Conservation (phyloP, 2,113 vertebrate genomes). For the Patagioenas fasciata region DNA sequence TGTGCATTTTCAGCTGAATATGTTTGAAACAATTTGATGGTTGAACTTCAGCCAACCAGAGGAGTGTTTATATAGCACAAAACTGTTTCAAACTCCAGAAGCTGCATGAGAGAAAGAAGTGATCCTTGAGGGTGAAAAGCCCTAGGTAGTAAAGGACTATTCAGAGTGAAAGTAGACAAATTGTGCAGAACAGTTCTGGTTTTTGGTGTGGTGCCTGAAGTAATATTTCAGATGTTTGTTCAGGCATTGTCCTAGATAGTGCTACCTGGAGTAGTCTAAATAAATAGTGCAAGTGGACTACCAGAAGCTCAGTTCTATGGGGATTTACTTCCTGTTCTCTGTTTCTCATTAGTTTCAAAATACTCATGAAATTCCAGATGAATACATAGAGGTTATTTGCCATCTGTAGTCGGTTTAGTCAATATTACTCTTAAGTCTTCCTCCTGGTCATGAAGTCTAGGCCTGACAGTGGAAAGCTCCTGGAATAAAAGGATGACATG, state of each 20-base stretch:
- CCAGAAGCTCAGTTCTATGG: not conserved
- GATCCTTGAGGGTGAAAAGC: not conserved
- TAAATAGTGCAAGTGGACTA: not conserved
- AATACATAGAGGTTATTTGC: not conserved
- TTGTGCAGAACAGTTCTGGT: not conserved
- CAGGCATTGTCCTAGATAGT: not conserved
- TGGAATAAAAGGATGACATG: not conserved
- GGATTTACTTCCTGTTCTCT: not conserved
- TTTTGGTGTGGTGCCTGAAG: not conserved
- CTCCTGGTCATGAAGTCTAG: not conserved
- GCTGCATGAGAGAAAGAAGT: not conserved
- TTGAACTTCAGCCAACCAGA: not conserved
- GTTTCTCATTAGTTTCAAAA: not conserved
- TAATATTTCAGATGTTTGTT: not conserved
- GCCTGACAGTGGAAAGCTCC: not conserved
- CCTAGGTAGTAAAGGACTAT: not conserved
- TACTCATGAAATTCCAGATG: not conserved
- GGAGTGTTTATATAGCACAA: not conserved
- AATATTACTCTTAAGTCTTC: not conserved
- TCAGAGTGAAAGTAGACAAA: not conserved
- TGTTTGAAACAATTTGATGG: not conserved
- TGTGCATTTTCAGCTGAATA: not conserved
- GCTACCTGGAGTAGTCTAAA: not conserved
- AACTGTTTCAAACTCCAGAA: not conserved
- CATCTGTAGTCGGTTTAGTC: not conserved